phyloP scores from a whole-genome alignment of 37 sponge, comb jelly and placozoan genomes.

The Mnemiopsis leidyi region DNA sequence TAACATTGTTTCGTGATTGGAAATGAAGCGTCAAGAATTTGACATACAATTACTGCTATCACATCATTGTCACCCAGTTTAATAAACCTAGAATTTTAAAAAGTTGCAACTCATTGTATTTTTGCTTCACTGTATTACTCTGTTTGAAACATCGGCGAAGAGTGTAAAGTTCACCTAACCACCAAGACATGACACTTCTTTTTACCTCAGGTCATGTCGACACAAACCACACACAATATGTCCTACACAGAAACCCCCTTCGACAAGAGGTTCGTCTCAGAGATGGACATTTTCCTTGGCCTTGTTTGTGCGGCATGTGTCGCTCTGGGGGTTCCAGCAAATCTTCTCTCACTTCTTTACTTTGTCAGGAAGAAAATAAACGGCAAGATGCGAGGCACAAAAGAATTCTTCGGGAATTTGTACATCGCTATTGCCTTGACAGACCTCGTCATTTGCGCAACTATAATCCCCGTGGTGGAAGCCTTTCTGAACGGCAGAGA shows the following conservation, averaged over 20 bases:
- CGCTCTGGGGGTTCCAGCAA: conserved; percentile 11
- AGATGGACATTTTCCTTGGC: conserved; percentile 10
- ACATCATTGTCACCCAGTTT: too few species aligned
- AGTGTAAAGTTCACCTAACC: too few species aligned
- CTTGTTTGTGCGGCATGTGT: background rate
- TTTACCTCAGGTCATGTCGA: too few species aligned
- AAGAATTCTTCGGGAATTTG: conserved; percentile 35
- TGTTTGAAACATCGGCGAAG: too few species aligned
- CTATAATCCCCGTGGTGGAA: conserved; percentile 31
- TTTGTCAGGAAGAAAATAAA: background rate
- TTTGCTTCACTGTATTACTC: too few species aligned
- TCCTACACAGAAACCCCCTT: conserved; percentile 33
- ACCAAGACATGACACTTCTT: too few species aligned
- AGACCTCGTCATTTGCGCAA: conserved; percentile 28
- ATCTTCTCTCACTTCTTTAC: conserved; percentile 31
- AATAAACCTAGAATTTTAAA: too few species aligned
- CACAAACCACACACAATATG: background rate
- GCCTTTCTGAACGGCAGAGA: conserved; percentile 40
- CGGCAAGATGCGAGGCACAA: background rate
- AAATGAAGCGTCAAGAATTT: too few species aligned
- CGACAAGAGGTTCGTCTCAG: background rate
- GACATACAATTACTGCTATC: too few species aligned
- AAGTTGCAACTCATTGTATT: too few species aligned
- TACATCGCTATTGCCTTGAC: conserved; percentile 35
- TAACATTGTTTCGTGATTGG: too few species aligned